phyloP scores from a whole-genome alignment of 2,797 vertebrate species.

The Poeciliopsis presidionis region DNA sequence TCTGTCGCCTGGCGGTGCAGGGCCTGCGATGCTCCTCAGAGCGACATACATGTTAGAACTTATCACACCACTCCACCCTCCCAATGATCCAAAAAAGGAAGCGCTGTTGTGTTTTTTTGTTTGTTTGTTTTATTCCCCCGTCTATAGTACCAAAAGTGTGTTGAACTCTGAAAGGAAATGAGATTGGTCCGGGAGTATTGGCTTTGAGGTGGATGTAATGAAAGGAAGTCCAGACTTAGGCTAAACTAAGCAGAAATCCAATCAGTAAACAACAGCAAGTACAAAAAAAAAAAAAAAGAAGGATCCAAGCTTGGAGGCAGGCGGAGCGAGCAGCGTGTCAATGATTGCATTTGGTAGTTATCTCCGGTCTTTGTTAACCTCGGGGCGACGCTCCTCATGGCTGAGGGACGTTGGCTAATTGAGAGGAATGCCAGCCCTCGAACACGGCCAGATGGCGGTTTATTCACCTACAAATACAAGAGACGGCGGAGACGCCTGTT shows the following conservation, averaged over 20 bases:
- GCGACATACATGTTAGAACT: constrained; percentile 74
- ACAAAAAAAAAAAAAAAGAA: constrained; percentile 44
- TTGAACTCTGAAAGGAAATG: constrained; percentile 69
- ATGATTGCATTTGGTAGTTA: constrained; percentile 71
- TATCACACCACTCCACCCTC: constrained; percentile 48
- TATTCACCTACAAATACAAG: constrained; percentile 34
- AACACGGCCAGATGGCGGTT: constrained; percentile 53
- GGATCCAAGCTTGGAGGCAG: constrained; percentile 53
- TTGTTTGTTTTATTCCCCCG: neutral
- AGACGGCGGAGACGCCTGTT: constrained; percentile 24
- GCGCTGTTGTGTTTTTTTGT: neutral
- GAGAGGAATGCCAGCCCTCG: constrained; percentile 60
- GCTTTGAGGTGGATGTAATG: constrained; percentile 62
- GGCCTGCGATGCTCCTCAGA: constrained; percentile 66
- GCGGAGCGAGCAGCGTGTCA: constrained; percentile 40
- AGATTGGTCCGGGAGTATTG: constrained; percentile 53
- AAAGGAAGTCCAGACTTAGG: constrained; percentile 69
- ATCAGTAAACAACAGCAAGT: constrained; percentile 72
- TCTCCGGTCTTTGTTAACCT: constrained; percentile 77
- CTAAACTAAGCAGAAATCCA: constrained; percentile 79
- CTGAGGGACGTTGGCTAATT: constrained; percentile 68
- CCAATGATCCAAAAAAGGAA: constrained; percentile 48
- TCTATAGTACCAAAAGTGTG: constrained; percentile 58
- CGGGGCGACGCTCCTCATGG: constrained; percentile 51
- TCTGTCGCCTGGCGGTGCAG: constrained; percentile 50